Evolutionary conservation across 2,797 vertebrate species (phyloP).

Genomic region (Acipenser transmontanus): DNA sequence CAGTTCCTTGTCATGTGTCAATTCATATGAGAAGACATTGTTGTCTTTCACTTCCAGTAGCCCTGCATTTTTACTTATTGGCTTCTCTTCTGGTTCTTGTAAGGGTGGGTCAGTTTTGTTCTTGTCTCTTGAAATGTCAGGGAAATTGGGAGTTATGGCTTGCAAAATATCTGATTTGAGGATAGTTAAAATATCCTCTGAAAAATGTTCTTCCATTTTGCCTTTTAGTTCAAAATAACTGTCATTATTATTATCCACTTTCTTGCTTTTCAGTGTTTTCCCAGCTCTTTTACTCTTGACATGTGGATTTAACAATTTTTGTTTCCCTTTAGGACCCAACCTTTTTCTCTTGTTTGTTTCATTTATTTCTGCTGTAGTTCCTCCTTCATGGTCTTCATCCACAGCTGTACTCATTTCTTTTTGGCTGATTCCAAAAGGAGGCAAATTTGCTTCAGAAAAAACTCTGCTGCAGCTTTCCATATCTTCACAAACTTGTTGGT

Average conservation of each 20-base stretch:
- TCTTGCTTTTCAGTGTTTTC: slow-evolving; percentile 63
- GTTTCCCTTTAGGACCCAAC: slow-evolving; percentile 29
- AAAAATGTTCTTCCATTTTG: slow-evolving; percentile 35
- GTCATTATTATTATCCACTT: slow-evolving; percentile 26
- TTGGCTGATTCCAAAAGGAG: slow-evolving; percentile 38
- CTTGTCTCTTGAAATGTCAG: slow-evolving; percentile 38
- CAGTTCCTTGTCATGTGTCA: slow-evolving; percentile 28
- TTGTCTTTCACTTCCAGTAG: slow-evolving; percentile 29
- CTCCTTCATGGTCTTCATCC: slow-evolving; percentile 19
- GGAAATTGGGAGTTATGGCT: slow-evolving; percentile 52
- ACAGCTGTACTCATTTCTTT: slow-evolving; percentile 35
- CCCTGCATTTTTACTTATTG: slow-evolving; percentile 21
- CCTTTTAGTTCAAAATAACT: slow-evolving; percentile 26
- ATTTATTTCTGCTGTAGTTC: slow-evolving; percentile 29
- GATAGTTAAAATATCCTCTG: slow-evolving; percentile 50
- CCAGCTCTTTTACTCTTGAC: slow-evolving; percentile 51
- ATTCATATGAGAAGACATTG: slow-evolving; percentile 30
- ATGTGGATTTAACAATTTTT: slow-evolving; percentile 31
- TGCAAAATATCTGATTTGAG: slow-evolving; percentile 56
- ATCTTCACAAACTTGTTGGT: slow-evolving; percentile 32
- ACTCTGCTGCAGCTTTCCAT: slow-evolving; percentile 32
- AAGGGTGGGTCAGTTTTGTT: slow-evolving; percentile 5
- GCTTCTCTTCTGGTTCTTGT: slow-evolving; percentile 28
- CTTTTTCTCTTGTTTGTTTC: slow-evolving; percentile 38
- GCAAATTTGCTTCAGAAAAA: slow-evolving; percentile 32